Conservation (phyloP, 2,113 vertebrate genomes). For the Salvator merianae region DNA sequence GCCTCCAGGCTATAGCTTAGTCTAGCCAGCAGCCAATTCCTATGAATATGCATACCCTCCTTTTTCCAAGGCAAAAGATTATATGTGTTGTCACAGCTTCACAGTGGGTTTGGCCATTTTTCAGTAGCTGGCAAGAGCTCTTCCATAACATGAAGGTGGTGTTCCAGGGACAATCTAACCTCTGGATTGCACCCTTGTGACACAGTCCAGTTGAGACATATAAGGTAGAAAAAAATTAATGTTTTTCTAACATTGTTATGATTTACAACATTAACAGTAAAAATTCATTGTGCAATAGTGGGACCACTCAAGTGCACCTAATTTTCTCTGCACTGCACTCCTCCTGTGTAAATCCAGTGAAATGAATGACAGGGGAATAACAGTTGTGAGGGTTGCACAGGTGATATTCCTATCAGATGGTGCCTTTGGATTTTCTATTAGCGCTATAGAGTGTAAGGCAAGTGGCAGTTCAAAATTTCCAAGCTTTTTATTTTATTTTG, state of each 20-base stretch:
- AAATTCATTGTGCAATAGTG: background rate
- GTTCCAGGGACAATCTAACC: background rate
- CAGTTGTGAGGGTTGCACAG: constrained; percentile 13
- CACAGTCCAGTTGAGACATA: background rate
- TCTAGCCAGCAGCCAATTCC: background rate
- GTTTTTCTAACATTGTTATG: background rate
- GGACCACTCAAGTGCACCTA: background rate
- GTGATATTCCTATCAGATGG: constrained; percentile 27
- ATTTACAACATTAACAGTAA: background rate
- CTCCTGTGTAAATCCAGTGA: constrained; percentile 11
- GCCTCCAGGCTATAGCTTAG: background rate
- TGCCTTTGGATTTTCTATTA: constrained; percentile 68
- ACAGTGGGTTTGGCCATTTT: background rate
- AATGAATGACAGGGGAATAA: constrained; percentile 1
- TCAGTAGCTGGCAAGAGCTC: background rate
- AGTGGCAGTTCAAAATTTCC: constrained; percentile 76
- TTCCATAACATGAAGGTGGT: background rate
- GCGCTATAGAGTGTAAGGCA: constrained; percentile 69
- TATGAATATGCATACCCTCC: too few relatives aligned
- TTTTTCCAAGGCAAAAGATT: background rate
- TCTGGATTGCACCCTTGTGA: background rate
- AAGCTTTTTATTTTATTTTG: constrained; percentile 55
- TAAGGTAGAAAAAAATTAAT: background rate
- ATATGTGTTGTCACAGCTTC: background rate
- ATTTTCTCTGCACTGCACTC: constrained; percentile 21